Evolutionary conservation across 2,888 invertebrate species (phyloP), one percentile per base, ranked within the genome.

Genomic region (Drosophila hamatofila): DNA sequence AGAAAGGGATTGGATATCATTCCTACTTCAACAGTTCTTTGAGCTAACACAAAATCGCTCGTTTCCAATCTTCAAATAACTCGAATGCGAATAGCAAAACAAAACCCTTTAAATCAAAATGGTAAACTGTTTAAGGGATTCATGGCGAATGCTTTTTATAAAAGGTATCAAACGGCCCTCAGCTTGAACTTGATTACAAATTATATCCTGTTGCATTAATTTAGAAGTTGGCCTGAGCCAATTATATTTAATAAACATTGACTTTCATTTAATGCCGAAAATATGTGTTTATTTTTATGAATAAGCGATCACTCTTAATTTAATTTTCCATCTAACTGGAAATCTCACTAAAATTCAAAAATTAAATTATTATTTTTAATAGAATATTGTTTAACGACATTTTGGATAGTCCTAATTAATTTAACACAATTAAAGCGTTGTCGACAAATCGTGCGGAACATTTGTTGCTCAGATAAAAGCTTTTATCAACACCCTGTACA

Each of bases 61-160:
- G 48, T 18, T 55, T 37, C 33, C 66, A 67, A 64, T 23, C 49
- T 18, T n/a, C 18, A 65, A 49, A 65, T 65, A 65, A 23, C 44
- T 66, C 25, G 6, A 30, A 37, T 18, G 41, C 49, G 56, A 35
- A 52, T 14, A 33, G 41, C 55, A 56, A 16, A 51, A 30, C 23
- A 37, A 46, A 52, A 27, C 30, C 27, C 49, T 42, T 56, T 35
- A 16, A 33, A 27, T 33, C 25, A 37, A 58, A 63, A 46, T 39
- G 18, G 18, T 11, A 14, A 66, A 52, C 12, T 16, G 21, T 35
- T 35, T 49, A 16, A 21, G 9, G 21, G 14, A 39, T 5, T 18
- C 23, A 7, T 12, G 18, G 3, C 14, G 25, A 5, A 25, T 7
- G 18, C 7, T 27, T 12, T 14, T 30, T 8, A 14, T 14, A 51